These are phyloP conservation scores for Trigoniulus corallinus DNA, from an alignment of 1,140 invertebrate genomes.

Conservation along the genomic window DNA sequence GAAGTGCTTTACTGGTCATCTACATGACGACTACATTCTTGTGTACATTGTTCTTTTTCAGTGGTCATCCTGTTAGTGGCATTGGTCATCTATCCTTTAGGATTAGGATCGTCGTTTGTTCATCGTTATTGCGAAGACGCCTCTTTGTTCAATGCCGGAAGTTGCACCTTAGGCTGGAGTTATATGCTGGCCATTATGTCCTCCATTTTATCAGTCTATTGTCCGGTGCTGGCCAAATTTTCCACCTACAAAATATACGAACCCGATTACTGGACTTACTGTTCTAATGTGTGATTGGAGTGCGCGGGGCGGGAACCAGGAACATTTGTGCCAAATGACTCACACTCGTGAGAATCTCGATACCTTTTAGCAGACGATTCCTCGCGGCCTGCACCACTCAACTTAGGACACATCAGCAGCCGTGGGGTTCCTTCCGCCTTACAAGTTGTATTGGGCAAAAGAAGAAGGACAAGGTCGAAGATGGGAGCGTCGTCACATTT, in stretches of 20 bases:
- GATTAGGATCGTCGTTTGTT: slow-evolving; percentile 26
- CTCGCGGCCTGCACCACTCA: too few species aligned
- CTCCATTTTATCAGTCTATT: slow-evolving; percentile 26
- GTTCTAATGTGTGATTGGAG: not conserved
- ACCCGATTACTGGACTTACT: not conserved
- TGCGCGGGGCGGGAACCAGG: too few species aligned
- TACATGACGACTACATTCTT: too few species aligned
- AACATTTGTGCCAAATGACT: too few species aligned
- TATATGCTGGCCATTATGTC: slow-evolving; percentile 28
- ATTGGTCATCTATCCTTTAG: slow-evolving; percentile 27
- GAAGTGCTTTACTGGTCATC: too few species aligned
- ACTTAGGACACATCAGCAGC: too few species aligned
- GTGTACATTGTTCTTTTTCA: slow-evolving; percentile 1
- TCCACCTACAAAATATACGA: slow-evolving; percentile 6
- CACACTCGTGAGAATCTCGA: too few species aligned
- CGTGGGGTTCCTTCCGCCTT: too few species aligned
- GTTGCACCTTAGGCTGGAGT: slow-evolving; percentile 29
- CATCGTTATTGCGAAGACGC: slow-evolving; percentile 22
- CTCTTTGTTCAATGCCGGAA: slow-evolving; percentile 19
- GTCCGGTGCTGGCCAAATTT: slow-evolving; percentile 25
- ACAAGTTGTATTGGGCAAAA: too few species aligned
- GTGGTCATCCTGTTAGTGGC: slow-evolving; percentile 14
- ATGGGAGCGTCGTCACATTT: too few species aligned
- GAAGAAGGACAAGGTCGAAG: too few species aligned
- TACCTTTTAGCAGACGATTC: too few species aligned